A percentile compares a stretch with the other conserved stretches of the same genome.
phyloP scores from a whole-genome alignment of 2,888 invertebrate species.

The Ditula angustiorana region DNA sequence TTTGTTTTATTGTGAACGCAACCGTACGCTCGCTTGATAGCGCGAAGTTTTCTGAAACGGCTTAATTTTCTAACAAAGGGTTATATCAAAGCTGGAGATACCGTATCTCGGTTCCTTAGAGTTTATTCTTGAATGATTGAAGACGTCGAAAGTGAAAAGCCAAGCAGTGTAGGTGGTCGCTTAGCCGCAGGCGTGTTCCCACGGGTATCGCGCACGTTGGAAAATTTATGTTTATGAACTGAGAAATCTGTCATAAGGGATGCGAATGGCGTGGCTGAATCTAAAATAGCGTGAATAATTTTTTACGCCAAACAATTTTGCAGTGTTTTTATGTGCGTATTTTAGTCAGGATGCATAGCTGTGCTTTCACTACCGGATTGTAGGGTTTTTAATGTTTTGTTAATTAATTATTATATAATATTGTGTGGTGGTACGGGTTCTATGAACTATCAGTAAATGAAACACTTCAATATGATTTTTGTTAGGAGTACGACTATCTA shows the following conservation, averaged over 20 bases:
- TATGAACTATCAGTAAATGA: too few species aligned
- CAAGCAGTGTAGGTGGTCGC: constrained; percentile 80
- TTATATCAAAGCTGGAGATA: constrained; percentile 41
- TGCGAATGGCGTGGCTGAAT: constrained; percentile 75
- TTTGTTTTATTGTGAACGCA: constrained; percentile 73
- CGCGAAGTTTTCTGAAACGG: constrained; percentile 73
- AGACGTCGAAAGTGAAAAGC: constrained; percentile 79
- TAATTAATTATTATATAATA: not conserved
- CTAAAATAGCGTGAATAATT: constrained; percentile 82
- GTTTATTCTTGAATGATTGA: constrained; percentile 52
- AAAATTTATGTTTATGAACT: constrained; percentile 84
- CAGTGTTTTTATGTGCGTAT: constrained; percentile 42
- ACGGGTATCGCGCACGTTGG: constrained; percentile 79
- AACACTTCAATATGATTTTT: too few species aligned
- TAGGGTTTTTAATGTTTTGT: not conserved
- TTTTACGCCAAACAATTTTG: constrained; percentile 65
- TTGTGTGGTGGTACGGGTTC: too few species aligned
- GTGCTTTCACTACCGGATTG: not conserved
- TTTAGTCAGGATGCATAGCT: constrained; percentile 9
- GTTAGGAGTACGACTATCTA: too few species aligned
- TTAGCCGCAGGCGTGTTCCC: constrained; percentile 76
- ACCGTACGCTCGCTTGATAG: constrained; percentile 62
- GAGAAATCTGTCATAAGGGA: constrained; percentile 84
- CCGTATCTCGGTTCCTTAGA: constrained; percentile 47
- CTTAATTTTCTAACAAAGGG: constrained; percentile 72